These are phyloP conservation scores for Eupeodes luniger DNA, from an alignment of 2,888 invertebrate species.

Conservation along the genomic window DNA sequence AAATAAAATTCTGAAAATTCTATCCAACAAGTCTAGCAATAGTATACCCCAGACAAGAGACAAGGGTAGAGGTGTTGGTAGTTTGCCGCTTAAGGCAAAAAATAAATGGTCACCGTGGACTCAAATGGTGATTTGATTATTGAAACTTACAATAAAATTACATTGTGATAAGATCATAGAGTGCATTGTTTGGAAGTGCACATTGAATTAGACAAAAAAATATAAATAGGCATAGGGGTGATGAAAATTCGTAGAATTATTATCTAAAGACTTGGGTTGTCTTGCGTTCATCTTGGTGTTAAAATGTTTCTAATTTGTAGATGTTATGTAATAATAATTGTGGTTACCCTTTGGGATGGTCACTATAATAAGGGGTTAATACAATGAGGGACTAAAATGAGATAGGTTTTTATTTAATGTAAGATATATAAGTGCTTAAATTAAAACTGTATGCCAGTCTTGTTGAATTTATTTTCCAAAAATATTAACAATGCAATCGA, in stretches of 20 bases:
- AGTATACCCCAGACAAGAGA: not conserved
- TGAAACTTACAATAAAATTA: constrained; percentile 39
- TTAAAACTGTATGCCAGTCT: too few relatives aligned
- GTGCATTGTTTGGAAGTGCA: constrained; percentile 40
- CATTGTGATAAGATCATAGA: constrained; percentile 54
- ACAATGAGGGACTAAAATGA: constrained; percentile 52
- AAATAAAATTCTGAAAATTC: constrained; percentile 74
- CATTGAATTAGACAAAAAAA: not conserved
- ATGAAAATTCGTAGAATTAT: not conserved
- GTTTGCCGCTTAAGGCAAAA: constrained; percentile 17
- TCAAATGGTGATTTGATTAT: constrained; percentile 71
- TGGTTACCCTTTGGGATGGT: constrained; percentile 68
- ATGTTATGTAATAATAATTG: constrained; percentile 47
- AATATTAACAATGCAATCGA: too few relatives aligned
- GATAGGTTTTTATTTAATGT: not conserved
- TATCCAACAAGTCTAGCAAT: constrained; percentile 54
- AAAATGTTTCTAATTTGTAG: constrained; percentile 57
- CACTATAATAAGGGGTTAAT: constrained; percentile 57
- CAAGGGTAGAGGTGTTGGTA: not conserved
- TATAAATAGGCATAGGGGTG: constrained; percentile 47
- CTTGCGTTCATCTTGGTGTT: constrained; percentile 31
- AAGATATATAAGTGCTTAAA: not conserved
- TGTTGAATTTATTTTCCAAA: too few relatives aligned
- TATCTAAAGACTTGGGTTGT: not conserved
- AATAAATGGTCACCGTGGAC: constrained; percentile 56